Conservation (phyloP, 2,888 invertebrate species). For the Xestia ashworthii region DNA sequence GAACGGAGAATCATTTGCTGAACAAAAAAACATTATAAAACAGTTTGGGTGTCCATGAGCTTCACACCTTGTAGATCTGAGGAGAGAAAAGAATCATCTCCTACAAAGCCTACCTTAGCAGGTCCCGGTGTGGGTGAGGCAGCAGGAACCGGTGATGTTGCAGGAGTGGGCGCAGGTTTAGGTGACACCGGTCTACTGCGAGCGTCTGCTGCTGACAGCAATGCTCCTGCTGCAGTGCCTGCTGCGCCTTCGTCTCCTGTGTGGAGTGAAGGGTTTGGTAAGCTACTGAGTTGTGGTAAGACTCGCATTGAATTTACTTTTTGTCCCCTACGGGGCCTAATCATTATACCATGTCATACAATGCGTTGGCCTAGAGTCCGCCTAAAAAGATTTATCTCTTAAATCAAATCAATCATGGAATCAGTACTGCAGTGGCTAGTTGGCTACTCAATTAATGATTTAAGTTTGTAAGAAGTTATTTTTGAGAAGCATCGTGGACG, state of each 20-base stretch:
- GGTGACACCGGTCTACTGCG: conserved; percentile 76
- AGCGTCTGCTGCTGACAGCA: conserved; percentile 67
- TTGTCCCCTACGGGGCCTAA: no score
- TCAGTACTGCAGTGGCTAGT: no score
- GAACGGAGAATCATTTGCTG: not conserved
- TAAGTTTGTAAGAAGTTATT: not conserved
- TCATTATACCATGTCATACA: no score
- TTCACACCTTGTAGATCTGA: not conserved
- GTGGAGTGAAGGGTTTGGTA: not conserved
- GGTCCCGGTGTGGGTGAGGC: conserved; percentile 15
- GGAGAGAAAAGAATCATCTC: not conserved
- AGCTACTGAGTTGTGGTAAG: not conserved
- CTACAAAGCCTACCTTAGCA: conserved; percentile 47
- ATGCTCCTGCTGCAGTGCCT: conserved; percentile 46
- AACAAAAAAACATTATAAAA: not conserved
- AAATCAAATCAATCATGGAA: no score
- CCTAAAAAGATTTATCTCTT: not conserved
- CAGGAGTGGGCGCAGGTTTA: conserved; percentile 70
- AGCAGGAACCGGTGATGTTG: conserved; percentile 39
- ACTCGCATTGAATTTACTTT: not conserved
- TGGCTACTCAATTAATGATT: no score
- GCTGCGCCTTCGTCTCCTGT: conserved; percentile 46
- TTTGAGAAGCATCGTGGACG: not conserved
- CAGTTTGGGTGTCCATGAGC: not conserved
- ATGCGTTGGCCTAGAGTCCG: not conserved